These are phyloP conservation scores for Pristiophorus japonicus DNA, from an alignment of 2,113 vertebrate genomes.

Conservation along the genomic window DNA sequence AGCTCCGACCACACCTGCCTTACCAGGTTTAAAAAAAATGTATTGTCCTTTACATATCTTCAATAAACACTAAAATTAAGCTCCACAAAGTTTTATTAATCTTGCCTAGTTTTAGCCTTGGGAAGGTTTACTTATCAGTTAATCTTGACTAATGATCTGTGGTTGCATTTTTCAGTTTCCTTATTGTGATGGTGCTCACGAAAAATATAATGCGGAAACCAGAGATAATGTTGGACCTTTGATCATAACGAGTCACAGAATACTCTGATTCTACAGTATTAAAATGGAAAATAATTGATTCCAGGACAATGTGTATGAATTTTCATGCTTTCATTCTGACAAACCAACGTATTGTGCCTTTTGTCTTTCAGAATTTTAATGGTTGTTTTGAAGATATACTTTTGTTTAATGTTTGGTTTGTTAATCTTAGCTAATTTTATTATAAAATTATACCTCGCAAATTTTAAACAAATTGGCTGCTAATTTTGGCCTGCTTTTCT, in stretches of 20 bases:
- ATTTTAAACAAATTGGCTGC: neutral
- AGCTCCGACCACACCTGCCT: neutral
- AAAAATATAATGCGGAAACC: conserved; percentile 64
- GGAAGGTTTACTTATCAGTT: neutral
- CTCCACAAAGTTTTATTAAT: neutral
- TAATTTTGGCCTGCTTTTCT: neutral
- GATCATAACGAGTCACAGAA: conserved; percentile 55
- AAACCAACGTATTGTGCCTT: neutral
- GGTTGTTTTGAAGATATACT: neutral
- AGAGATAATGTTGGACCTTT: conserved; percentile 69
- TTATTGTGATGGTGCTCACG: conserved; percentile 62
- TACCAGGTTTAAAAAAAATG: neutral
- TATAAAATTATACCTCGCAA: neutral
- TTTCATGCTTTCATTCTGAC: neutral
- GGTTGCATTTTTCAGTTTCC: conserved; percentile 55
- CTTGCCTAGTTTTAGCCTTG: neutral
- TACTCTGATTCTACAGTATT: neutral
- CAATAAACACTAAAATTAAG: neutral
- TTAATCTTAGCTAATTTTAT: neutral
- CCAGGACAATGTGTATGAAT: neutral
- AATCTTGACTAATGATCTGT: conserved; percentile 15
- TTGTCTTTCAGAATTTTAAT: neutral
- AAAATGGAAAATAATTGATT: neutral
- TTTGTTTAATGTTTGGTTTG: neutral
- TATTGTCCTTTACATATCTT: neutral